These are phyloP conservation scores for Matsumurasca onukii DNA, from an alignment of 1,140 invertebrate genomes.

Conservation along the genomic window DNA sequence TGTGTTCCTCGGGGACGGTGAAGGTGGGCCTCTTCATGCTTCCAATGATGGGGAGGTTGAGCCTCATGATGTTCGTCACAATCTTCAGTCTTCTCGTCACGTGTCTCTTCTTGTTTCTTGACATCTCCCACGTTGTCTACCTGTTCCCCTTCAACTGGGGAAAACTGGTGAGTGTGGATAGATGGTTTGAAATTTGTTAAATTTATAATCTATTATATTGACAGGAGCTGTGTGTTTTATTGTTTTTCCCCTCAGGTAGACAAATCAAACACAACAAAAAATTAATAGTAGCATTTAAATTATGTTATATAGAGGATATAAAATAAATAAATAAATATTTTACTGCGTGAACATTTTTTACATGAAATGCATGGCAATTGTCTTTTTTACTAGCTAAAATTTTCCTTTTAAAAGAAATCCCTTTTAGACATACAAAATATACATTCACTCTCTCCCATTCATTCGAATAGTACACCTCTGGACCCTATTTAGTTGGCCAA, in stretches of 20 bases:
- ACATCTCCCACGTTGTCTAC: slow-evolving; percentile 77
- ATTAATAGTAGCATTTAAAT: too few species aligned
- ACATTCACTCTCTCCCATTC: too few species aligned
- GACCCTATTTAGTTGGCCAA: too few species aligned
- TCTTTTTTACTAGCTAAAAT: too few species aligned
- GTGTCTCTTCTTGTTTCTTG: slow-evolving; percentile 75
- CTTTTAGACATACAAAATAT: too few species aligned
- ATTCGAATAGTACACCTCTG: too few species aligned
- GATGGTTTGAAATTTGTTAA: neutral
- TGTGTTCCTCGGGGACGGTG: slow-evolving; percentile 74
- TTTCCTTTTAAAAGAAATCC: too few species aligned
- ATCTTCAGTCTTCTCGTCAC: slow-evolving; percentile 80
- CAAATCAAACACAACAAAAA: too few species aligned
- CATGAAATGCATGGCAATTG: too few species aligned
- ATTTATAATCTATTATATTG: neutral
- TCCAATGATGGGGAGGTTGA: slow-evolving; percentile 58
- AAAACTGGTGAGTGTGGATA: slow-evolving; percentile 63
- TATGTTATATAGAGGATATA: too few species aligned
- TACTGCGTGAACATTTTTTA: too few species aligned
- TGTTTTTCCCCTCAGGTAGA: neutral
- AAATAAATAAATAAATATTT: too few species aligned
- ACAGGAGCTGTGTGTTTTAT: neutral
- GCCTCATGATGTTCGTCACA: slow-evolving; percentile 76
- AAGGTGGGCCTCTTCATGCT: slow-evolving; percentile 76
- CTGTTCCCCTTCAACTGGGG: slow-evolving; percentile 83